These are phyloP conservation scores for Lethenteron camtschaticum DNA, from an alignment of 2,113 vertebrate species.

Conservation along the genomic window DNA sequence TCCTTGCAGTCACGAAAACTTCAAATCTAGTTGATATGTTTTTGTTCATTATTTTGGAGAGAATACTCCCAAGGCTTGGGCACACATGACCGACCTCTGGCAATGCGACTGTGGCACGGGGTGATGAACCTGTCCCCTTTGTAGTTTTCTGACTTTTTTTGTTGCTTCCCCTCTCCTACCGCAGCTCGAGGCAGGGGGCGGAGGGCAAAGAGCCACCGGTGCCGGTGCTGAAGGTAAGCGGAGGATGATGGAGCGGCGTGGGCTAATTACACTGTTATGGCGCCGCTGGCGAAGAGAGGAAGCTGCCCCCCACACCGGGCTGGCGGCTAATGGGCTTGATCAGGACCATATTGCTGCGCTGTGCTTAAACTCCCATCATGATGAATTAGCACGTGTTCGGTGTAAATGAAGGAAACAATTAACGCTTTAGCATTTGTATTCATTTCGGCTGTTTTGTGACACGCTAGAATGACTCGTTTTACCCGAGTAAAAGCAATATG, in stretches of 20 bases:
- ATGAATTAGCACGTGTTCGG: not conserved
- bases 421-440: not conserved
- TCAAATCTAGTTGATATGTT: too few species aligned
- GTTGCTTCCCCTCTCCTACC: not conserved
- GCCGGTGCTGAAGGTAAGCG: conserved; percentile 1
- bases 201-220: not conserved
- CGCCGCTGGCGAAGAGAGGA: conserved; percentile 3
- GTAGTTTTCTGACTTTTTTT: not conserved
- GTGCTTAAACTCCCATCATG: not conserved
- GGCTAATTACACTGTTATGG: conserved; percentile 4
- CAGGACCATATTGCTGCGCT: conserved; percentile 6
- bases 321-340: conserved; percentile 3
- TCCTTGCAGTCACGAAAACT: too few species aligned
- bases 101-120: too few species aligned
- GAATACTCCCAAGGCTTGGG: too few species aligned
- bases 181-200: conserved; percentile 3
- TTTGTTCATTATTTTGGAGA: too few species aligned
- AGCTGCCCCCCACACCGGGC: not conserved
- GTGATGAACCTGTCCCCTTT: too few species aligned
- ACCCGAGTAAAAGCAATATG: too few species aligned
- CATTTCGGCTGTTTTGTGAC: too few species aligned
- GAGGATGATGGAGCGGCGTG: not conserved
- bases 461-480: too few species aligned
- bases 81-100: too few species aligned
- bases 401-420: conserved; percentile 4